Evolutionary conservation across 1,140 invertebrate genomes (phyloP).

Genomic region (Drosophila virilis): DNA sequence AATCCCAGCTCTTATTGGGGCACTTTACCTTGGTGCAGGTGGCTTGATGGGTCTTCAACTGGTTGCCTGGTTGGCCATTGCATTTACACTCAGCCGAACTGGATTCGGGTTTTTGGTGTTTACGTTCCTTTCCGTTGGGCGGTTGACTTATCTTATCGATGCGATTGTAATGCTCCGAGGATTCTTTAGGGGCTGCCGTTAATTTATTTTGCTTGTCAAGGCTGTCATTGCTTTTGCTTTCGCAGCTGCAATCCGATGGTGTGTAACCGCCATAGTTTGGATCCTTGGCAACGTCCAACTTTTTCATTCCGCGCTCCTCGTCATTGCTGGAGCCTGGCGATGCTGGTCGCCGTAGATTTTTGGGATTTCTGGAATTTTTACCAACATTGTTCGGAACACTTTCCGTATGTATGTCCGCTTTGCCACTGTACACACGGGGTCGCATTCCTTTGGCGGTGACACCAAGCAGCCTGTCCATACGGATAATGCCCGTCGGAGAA

Average conservation of each 20-base stretch:
- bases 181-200: too few relatives aligned
- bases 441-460: neutral
- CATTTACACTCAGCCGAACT: neutral
- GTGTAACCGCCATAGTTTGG: slow-evolving; percentile 43
- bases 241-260: slow-evolving; percentile 41
- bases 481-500: neutral
- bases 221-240: neutral
- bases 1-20: too few relatives aligned
- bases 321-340: neutral
- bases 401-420: neutral
- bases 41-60: neutral
- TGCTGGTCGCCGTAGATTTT: too few relatives aligned
- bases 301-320: neutral
- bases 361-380: neutral
- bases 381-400: neutral
- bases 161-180: neutral
- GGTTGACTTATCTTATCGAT: slow-evolving; percentile 48
- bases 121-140: neutral
- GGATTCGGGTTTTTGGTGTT: neutral
- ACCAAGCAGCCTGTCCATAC: neutral
- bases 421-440: slow-evolving; percentile 9
- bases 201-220: neutral
- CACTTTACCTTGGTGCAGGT: too few relatives aligned
- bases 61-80: neutral
- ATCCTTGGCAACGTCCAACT: neutral